Base-by-base conservation (phyloP, 1,140 invertebrate species). In the Antheraea pernyi region DNA sequence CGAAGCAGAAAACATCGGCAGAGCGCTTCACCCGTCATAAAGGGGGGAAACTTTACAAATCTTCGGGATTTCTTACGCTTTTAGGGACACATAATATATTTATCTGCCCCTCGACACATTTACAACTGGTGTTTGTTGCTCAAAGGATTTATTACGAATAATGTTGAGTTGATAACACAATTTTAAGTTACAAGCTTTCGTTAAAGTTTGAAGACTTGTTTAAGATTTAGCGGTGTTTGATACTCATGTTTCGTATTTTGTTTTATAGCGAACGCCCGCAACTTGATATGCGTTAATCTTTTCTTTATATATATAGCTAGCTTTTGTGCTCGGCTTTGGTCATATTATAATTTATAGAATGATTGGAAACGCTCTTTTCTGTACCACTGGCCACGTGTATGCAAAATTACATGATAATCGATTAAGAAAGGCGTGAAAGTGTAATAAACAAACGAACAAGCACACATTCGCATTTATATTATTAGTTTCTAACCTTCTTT, bases 21-120 rank as follows among this genome's bases (percentile, higher is more conserved):
- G 72, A 77, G 86, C 77, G 79, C 82, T 86, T 89, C 77, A 76
- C 82, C 81, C 85, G 79, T 91, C 88, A 89, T 90, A 91, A 90
- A 90, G 82, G 89, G 86, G 70, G 88, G 81, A 91, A 91, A 90
- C 80, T 91, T 91, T 91, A 89, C 87, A 91, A 90, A 91, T 91
- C 87, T 89, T 83, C 75, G 87, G 46, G 82, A 90, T 89, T 91
- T 91, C 89, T 89, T 89, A 87, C 84, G 88, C 88, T 91, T 89
- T 90, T 84, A 85, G 84, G 80, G 85, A 82, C 83, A 88, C 87
- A 88, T 88, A 89, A 90, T 90, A 83, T 85, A 91, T 90, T 91
- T 91, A 91, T 90, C 86, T 85, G 80, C 86, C 89, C 86, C 86
- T 88, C 83, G 87, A 88, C 88, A 90, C 86, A 83, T 90, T 82